phyloP scores from a whole-genome alignment of 2,888 invertebrate species.

The Pterostichus niger region DNA sequence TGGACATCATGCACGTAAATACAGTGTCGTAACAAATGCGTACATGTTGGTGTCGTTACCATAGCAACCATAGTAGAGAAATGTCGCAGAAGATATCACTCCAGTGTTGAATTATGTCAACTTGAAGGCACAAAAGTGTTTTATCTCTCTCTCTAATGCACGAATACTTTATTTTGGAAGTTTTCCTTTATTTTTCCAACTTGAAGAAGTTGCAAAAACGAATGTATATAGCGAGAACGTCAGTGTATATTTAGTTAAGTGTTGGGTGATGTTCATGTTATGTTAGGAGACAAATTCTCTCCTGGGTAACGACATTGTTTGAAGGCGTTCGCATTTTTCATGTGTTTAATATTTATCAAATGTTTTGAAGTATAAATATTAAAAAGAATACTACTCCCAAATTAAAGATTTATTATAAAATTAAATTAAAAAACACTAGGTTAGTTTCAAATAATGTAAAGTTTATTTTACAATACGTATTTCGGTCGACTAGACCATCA shows the following conservation, averaged over 20 bases:
- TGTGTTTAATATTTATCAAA: background rate
- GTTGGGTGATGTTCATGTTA: background rate
- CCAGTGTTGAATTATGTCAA: slow-evolving; percentile 60
- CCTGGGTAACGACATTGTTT: background rate
- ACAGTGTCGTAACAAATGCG: slow-evolving; percentile 8
- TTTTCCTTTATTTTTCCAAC: background rate
- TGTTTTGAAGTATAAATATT: too few species aligned
- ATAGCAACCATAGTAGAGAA: slow-evolving; percentile 25
- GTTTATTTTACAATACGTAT: too few species aligned
- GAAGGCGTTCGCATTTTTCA: background rate
- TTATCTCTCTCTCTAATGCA: slow-evolving; percentile 36
- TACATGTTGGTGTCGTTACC: slow-evolving; percentile 20
- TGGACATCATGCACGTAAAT: background rate
- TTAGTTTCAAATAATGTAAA: too few species aligned
- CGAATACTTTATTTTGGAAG: slow-evolving; percentile 33
- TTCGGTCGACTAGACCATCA: too few species aligned
- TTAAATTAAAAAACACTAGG: too few species aligned
- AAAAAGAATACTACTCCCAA: too few species aligned
- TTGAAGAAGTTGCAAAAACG: background rate
- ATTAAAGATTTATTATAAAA: too few species aligned
- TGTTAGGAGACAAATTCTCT: slow-evolving; percentile 13
- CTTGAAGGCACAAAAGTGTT: slow-evolving; percentile 34
- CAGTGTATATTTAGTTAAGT: slow-evolving; percentile 20
- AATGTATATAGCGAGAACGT: slow-evolving; percentile 1
- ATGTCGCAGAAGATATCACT: slow-evolving; percentile 55